phyloP scores from a whole-genome alignment of 1,140 invertebrate species.

The Eueides isabella region DNA sequence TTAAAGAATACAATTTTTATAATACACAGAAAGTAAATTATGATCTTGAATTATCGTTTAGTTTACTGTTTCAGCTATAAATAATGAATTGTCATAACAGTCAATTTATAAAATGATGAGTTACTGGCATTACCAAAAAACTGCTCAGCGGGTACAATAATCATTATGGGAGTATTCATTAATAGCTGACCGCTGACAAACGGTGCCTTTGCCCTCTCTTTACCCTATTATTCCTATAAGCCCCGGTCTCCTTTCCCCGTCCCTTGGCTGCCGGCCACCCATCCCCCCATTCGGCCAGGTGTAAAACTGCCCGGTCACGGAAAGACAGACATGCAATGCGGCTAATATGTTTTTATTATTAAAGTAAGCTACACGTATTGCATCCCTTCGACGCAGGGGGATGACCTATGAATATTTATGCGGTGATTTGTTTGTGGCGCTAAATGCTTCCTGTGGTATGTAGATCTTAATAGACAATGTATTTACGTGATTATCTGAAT shows the following conservation, averaged over 20 bases:
- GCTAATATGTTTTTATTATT: conserved; percentile 81
- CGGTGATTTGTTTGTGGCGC: conserved; percentile 70
- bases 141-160: conserved; percentile 73
- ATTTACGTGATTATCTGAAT: not conserved
- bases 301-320: conserved; percentile 80
- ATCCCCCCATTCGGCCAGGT: conserved; percentile 70
- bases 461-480: conserved; percentile 16
- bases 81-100: conserved; percentile 54
- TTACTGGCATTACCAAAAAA: conserved; percentile 66
- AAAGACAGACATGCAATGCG: conserved; percentile 79
- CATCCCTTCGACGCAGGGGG: conserved; percentile 60
- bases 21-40: not conserved
- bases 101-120: conserved; percentile 77
- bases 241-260: conserved; percentile 51
- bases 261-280: conserved; percentile 42
- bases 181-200: conserved; percentile 77
- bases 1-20: too few species aligned
- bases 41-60: not conserved
- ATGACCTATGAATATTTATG: conserved; percentile 74
- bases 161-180: conserved; percentile 76
- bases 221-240: conserved; percentile 62
- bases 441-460: conserved; percentile 39
- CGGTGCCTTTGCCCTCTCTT: conserved; percentile 63
- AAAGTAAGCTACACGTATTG: conserved; percentile 61
- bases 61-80: conserved; percentile 24